A percentile compares a stretch with the other conserved stretches of the same genome.
Evolutionary conservation across 2,888 invertebrate genomes (phyloP).

Genomic region (Endomychus coccineus): DNA sequence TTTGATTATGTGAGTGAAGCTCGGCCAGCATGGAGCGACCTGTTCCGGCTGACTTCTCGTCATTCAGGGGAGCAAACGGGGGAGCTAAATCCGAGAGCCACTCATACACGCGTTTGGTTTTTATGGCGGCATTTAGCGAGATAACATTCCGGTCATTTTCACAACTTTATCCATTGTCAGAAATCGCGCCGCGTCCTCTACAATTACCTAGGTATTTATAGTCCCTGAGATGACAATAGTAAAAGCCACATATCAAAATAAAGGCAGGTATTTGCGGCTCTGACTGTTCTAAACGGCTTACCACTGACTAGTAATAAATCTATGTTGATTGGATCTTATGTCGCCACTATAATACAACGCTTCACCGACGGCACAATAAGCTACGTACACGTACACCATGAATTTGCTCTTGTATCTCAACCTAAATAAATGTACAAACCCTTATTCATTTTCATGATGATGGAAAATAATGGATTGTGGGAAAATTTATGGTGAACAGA

Average conservation of each 20-base stretch:
- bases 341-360: conserved; percentile 12
- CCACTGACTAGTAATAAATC: conserved; percentile 25
- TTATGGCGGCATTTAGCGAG: conserved; percentile 36
- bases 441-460: too few relatives aligned
- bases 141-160: conserved; percentile 36
- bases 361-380: conserved; percentile 11
- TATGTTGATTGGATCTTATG: conserved; percentile 23
- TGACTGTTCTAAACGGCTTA: conserved; percentile 15
- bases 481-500: too few relatives aligned
- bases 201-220: conserved; percentile 35
- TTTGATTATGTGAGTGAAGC: conserved; percentile 22
- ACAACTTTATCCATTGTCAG: conserved; percentile 36
- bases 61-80: conserved; percentile 15
- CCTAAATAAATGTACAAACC: too few relatives aligned
- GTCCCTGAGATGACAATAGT: conserved; percentile 28
- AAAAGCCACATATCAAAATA: conserved; percentile 27
- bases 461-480: too few relatives aligned
- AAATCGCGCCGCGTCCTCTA: conserved; percentile 30
- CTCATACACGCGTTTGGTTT: conserved; percentile 31
- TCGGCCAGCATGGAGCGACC: conserved; percentile 10
- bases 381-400: too few relatives aligned
- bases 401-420: too few relatives aligned
- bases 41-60: conserved; percentile 11
- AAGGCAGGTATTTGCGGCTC: conserved; percentile 22
- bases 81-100: conserved; percentile 15